Evolutionary conservation across 37 sponge, comb jelly and placozoan species (phyloP).

Genomic region (Bolinopsis microptera): DNA sequence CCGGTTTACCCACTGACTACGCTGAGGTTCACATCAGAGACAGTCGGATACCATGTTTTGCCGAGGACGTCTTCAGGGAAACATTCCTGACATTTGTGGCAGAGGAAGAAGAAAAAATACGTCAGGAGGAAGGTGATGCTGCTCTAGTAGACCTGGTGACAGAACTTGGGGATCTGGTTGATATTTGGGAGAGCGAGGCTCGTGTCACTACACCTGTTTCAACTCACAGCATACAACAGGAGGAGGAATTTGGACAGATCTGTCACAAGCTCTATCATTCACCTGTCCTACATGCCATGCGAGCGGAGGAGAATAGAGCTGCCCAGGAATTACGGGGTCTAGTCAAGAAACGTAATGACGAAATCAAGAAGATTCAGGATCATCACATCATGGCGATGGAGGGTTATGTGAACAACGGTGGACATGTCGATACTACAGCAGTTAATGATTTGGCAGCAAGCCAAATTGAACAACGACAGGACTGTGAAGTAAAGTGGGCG

Average conservation of each 20-base stretch:
- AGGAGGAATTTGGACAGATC: slow-evolving; percentile 64
- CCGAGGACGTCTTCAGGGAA: slow-evolving; percentile 15
- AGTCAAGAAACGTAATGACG: slow-evolving; percentile 39
- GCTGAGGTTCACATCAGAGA: slow-evolving; percentile 43
- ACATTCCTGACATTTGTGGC: not conserved
- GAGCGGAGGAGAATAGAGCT: slow-evolving; percentile 56
- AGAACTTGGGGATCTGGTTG: not conserved
- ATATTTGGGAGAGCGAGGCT: not conserved
- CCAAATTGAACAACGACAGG: slow-evolving; percentile 46
- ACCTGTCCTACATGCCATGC: slow-evolving; percentile 33
- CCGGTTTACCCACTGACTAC: slow-evolving; percentile 20
- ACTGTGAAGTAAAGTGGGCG: slow-evolving; percentile 58
- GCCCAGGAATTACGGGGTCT: slow-evolving; percentile 7
- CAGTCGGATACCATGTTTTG: slow-evolving; percentile 36
- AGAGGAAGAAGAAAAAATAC: slow-evolving; percentile 5
- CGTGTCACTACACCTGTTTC: not conserved
- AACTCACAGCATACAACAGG: not conserved
- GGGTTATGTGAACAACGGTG: slow-evolving; percentile 55
- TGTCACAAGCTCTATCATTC: slow-evolving; percentile 59
- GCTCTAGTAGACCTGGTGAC: not conserved
- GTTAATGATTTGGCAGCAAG: slow-evolving; percentile 57
- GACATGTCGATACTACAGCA: slow-evolving; percentile 45
- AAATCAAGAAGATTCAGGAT: slow-evolving; percentile 47
- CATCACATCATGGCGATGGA: slow-evolving; percentile 58
- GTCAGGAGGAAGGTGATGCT: not conserved